Conservation (phyloP, 2,888 invertebrate species). For the Eugnorisma glareosa region DNA sequence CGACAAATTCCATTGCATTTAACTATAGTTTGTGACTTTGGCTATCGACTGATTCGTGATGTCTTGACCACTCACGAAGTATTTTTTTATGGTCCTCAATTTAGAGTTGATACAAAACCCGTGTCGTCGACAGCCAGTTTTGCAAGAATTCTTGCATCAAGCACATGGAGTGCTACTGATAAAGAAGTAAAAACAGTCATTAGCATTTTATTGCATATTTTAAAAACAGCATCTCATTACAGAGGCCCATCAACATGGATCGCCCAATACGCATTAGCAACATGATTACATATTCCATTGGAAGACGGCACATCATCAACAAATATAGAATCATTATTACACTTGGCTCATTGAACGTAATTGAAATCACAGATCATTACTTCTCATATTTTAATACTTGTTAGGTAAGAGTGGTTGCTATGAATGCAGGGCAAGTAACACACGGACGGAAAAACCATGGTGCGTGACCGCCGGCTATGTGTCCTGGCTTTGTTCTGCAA, state of each 20-base stretch:
- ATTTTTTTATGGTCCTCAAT: constrained; percentile 8
- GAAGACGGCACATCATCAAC: constrained; percentile 46
- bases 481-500: constrained; percentile 73
- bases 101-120: constrained; percentile 22
- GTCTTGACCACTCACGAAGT: constrained; percentile 16
- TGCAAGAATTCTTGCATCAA: constrained; percentile 34
- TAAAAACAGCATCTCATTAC: constrained; percentile 54
- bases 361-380: constrained; percentile 45
- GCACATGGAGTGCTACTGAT: neutral
- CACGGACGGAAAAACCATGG: constrained; percentile 78
- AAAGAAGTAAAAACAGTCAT: constrained; percentile 49
- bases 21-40: constrained; percentile 58
- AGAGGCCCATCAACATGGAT: constrained; percentile 44
- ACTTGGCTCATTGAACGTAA: constrained; percentile 45
- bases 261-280: constrained; percentile 57
- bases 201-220: constrained; percentile 56
- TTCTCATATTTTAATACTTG: constrained; percentile 40
- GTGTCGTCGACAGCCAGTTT: constrained; percentile 6
- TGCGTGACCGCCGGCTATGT: constrained; percentile 80
- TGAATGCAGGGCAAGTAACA: constrained; percentile 79
- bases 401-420: constrained; percentile 67
- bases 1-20: constrained; percentile 77
- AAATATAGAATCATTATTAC: constrained; percentile 54
- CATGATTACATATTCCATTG: constrained; percentile 53
- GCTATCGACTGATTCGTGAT: constrained; percentile 55